Evolutionary conservation across 1,140 invertebrate species (phyloP).

Genomic region (Drosophila grimshawi): DNA sequence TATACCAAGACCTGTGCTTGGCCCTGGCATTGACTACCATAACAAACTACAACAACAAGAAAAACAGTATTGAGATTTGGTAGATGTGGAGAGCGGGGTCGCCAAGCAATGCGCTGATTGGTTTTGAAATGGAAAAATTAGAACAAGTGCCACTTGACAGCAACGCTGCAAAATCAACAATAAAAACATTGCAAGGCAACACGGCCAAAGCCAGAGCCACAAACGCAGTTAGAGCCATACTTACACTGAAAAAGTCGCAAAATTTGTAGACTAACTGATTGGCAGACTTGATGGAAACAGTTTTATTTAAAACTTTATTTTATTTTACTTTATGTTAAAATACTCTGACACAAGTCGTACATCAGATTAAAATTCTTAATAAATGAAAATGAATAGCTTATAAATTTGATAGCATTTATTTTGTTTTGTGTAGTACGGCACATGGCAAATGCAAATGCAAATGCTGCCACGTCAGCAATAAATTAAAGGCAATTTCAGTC

Average conservation of each 20-base stretch:
- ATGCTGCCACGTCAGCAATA: slow-evolving; percentile 72
- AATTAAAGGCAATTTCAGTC: slow-evolving; percentile 82
- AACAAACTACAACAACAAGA: slow-evolving; percentile 24
- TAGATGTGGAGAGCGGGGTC: neutral
- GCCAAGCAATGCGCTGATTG: slow-evolving; percentile 55
- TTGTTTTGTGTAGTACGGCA: slow-evolving; percentile 10
- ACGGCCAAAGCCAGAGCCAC: slow-evolving; percentile 18
- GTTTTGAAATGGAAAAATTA: slow-evolving; percentile 78
- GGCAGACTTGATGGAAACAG: no score
- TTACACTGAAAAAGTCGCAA: neutral
- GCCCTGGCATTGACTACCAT: slow-evolving; percentile 11
- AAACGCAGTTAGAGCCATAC: neutral
- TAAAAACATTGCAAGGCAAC: slow-evolving; percentile 69
- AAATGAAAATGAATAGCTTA: no score
- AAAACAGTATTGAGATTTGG: neutral
- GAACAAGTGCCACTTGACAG: slow-evolving; percentile 74
- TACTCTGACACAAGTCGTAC: neutral
- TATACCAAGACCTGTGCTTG: slow-evolving; percentile 6
- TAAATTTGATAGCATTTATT: neutral
- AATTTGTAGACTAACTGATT: neutral
- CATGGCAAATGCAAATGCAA: slow-evolving; percentile 40
- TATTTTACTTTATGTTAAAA: neutral
- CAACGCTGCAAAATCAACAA: slow-evolving; percentile 69
- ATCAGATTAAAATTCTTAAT: no score
- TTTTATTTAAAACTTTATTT: neutral